Conservation (phyloP, 2,888 invertebrate species). For the Amitus sp. region DNA sequence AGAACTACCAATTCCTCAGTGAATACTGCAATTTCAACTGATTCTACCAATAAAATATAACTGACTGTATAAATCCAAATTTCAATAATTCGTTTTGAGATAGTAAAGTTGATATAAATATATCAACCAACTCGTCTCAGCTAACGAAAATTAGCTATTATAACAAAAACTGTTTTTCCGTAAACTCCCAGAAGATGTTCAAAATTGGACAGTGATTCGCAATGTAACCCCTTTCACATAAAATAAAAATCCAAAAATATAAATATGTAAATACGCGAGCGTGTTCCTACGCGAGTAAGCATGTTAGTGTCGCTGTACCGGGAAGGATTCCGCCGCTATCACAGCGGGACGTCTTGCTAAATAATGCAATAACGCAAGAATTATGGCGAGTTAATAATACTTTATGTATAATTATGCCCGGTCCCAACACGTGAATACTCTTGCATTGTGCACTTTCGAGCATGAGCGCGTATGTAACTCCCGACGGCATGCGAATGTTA, state of each 20-base stretch:
- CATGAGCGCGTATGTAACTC: constrained; percentile 8
- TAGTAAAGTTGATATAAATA: no score
- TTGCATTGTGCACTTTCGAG: constrained; percentile 21
- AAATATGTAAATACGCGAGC: constrained; percentile 4
- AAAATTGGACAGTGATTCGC: background rate
- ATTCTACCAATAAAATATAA: no score
- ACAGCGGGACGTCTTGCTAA: constrained; percentile 59
- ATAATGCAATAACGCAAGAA: constrained; percentile 64
- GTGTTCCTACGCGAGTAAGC: constrained; percentile 6
- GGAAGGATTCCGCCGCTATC: constrained; percentile 52
- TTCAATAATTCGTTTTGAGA: no score
- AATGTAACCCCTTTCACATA: background rate
- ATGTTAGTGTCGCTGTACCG: constrained; percentile 32
- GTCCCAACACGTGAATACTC: constrained; percentile 26
- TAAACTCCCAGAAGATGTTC: no score
- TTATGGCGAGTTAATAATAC: constrained; percentile 63
- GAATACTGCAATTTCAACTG: no score
- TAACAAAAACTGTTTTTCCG: no score
- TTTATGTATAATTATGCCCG: constrained; percentile 61
- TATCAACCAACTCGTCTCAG: no score
- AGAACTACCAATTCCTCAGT: no score
- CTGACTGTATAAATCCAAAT: no score
- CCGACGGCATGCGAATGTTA: constrained; percentile 28
- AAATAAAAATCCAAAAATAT: constrained; percentile 4
- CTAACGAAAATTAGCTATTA: no score